These are phyloP conservation scores for Tromatobia lineatoria DNA, from an alignment of 2,888 invertebrate genomes.

Conservation along the genomic window DNA sequence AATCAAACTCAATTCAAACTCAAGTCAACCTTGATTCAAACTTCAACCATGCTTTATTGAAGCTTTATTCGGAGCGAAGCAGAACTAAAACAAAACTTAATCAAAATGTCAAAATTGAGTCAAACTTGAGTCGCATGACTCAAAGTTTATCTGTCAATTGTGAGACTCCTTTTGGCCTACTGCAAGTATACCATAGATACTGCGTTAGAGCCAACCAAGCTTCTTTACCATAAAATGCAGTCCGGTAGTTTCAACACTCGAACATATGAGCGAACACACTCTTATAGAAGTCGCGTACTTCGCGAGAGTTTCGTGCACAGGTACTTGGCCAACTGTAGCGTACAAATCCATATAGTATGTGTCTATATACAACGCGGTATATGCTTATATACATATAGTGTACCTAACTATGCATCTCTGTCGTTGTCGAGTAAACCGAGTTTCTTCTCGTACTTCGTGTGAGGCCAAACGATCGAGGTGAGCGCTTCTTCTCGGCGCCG, in stretches of 20 bases:
- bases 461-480: conserved; percentile 39
- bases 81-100: background rate
- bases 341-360: background rate
- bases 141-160: background rate
- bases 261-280: background rate
- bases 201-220: background rate
- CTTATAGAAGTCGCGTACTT: conserved; percentile 22
- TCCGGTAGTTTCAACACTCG: background rate
- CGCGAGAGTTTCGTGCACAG: conserved; percentile 20
- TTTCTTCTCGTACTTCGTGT: conserved; percentile 38
- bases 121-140: background rate
- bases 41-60: background rate
- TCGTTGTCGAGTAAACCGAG: conserved; percentile 14
- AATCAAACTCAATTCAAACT: too few species aligned
- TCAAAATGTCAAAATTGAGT: background rate
- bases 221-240: background rate
- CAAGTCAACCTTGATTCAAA: too few species aligned
- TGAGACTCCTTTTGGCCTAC: background rate
- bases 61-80: background rate
- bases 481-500: background rate
- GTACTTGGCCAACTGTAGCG: background rate
- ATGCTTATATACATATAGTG: background rate
- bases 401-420: conserved; percentile 6
- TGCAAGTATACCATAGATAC: background rate
- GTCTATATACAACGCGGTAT: background rate